Conservation (phyloP, 2,797 vertebrate species). For the Malacoraja senta region DNA sequence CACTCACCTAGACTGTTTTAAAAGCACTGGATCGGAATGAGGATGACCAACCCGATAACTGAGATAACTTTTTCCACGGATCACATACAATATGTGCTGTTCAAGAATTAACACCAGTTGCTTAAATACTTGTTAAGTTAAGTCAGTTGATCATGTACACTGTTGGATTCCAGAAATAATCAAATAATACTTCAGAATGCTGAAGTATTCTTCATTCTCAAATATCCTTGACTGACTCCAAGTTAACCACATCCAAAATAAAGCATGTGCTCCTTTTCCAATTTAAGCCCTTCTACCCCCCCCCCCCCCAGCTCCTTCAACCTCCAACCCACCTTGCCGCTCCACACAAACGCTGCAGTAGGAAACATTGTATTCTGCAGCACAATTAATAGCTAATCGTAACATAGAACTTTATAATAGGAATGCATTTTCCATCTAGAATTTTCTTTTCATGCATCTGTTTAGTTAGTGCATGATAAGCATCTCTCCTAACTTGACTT, state of each 20-base stretch:
- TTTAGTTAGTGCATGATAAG: not conserved
- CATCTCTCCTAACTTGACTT: not conserved
- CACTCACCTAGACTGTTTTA: not conserved
- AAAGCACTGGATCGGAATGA: not conserved
- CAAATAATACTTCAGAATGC: slow-evolving; percentile 12
- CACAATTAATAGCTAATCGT: not conserved
- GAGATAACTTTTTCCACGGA: not conserved
- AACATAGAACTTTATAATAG: not conserved
- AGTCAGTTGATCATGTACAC: not conserved
- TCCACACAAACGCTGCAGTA: not conserved
- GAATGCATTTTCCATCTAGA: not conserved
- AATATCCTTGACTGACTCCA: not conserved
- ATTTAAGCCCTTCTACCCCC: too few species aligned
- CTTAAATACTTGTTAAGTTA: not conserved
- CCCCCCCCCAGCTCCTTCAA: not conserved
- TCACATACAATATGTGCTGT: not conserved
- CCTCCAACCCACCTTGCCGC: not conserved
- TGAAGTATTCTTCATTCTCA: too few species aligned
- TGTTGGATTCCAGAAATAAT: slow-evolving; percentile 5
- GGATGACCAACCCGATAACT: not conserved
- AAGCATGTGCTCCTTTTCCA: not conserved
- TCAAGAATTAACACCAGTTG: not conserved
- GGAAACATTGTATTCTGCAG: not conserved
- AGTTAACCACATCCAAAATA: not conserved
- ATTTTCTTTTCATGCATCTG: not conserved